Percentiles rank a stretch among this genome's conserved stretches.
Conservation (phyloP, 2,113 vertebrate species). For the Corythornis vintsioides region DNA sequence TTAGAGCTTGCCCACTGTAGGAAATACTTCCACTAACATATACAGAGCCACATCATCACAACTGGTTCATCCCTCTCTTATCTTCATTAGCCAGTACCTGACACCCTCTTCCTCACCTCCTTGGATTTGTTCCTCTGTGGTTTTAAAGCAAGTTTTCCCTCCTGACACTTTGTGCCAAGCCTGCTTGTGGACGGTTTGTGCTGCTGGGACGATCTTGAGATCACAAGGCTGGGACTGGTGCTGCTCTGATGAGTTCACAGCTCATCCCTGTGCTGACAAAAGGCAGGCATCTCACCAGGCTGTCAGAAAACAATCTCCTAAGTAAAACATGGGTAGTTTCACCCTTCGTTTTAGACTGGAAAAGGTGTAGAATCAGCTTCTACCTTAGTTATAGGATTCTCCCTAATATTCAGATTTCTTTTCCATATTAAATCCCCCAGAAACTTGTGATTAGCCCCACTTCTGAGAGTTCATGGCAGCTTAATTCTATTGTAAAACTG, state of each 20-base stretch:
- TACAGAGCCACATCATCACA: not conserved
- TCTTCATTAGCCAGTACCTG: not conserved
- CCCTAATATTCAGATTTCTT: slow-evolving; percentile 26
- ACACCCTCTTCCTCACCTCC: not conserved
- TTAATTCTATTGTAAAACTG: slow-evolving; percentile 73
- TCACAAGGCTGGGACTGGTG: not conserved
- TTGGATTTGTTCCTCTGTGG: not conserved
- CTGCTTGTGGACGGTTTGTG: not conserved
- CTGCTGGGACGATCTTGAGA: not conserved
- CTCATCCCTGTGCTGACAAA: not conserved
- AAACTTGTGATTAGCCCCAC: slow-evolving; percentile 68
- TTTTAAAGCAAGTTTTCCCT: not conserved
- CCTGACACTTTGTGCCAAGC: not conserved
- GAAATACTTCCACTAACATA: not conserved
- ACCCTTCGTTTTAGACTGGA: accelerated
- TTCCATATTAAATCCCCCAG: slow-evolving; percentile 45
- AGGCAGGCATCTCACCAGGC: not conserved
- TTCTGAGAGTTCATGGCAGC: slow-evolving; percentile 54
- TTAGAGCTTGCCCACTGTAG: slow-evolving; percentile 14
- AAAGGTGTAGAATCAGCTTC: not conserved
- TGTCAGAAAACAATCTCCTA: not conserved
- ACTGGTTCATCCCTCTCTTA: not conserved
- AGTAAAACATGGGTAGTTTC: not conserved
- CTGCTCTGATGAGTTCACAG: not conserved
- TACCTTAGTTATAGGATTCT: not conserved